A percentile compares a stretch with the other conserved stretches of the same genome.
These are phyloP conservation scores for Geococcyx californianus DNA, from an alignment of 2,113 vertebrate species.

Conservation along the genomic window DNA sequence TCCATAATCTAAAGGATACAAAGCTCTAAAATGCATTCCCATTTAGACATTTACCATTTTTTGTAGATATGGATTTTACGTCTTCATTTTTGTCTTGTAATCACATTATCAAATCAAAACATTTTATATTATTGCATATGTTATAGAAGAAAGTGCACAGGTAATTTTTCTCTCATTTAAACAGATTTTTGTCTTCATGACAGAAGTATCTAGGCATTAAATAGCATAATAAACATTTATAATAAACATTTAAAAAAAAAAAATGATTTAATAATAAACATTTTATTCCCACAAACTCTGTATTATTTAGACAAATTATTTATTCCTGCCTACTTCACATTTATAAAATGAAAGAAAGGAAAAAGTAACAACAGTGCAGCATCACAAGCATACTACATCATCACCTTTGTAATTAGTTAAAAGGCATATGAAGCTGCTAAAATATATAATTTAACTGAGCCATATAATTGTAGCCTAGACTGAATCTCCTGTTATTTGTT, in stretches of 20 bases:
- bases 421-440: neutral
- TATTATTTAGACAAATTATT: neutral
- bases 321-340: neutral
- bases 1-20: neutral
- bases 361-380: neutral
- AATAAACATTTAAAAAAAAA: too few relatives aligned
- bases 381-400: neutral
- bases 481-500: neutral
- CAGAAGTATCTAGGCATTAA: neutral
- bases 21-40: neutral
- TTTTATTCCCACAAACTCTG: neutral
- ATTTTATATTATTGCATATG: neutral
- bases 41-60: neutral
- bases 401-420: slow-evolving; percentile 6
- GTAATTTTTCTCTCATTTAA: neutral
- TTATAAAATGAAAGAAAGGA: neutral
- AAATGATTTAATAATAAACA: too few relatives aligned
- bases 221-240: too few relatives aligned
- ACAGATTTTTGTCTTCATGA: neutral
- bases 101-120: neutral
- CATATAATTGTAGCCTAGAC: slow-evolving; percentile 2
- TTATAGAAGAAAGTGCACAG: neutral
- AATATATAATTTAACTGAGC: neutral
- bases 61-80: neutral
- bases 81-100: neutral